Evolutionary conservation across 2,797 vertebrate species (phyloP), one percentile per base, ranked within the genome.

Genomic region (Crax fasciolata): DNA sequence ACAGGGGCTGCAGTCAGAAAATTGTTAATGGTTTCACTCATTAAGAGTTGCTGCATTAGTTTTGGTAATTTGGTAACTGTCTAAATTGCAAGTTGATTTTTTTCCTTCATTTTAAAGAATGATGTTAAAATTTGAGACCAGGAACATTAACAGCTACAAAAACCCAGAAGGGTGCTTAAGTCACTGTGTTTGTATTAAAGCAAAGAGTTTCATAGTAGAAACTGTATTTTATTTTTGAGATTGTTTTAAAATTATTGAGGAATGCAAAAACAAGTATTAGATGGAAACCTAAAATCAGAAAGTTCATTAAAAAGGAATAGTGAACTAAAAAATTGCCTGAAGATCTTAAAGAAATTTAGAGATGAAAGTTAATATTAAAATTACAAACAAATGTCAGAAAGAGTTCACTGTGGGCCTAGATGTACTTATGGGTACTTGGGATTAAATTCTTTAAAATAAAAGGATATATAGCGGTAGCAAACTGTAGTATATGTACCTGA

Each of bases 11-110:
- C 96, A 98, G 93, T 89, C 80, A 97, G 98, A 99, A 99, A 97
- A 98, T 97, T 98, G 98, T 98, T 98, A 99, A 99, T 99, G 98
- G 98, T 98, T 98, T 98, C 97, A 97, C 99, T 99, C 99, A 99
- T 99, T 99, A 99, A 98, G 98, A 98, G 98, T 98, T 98, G 98
- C 98, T 98, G 98, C 94, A 96, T 97, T 96, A 97, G 98, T 99
- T 98, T 98, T 97, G 97, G 97, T 97, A 97, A 98, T 98, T 97
- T 97, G 97, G 97, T 98, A 98, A 98, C 95, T 96, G 95, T 97
- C 96, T 97, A 97, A 98, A 97, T 96, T 94, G 92, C 96, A 96
- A 97, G 98, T 98, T 98, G 98, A 97, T 98, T 98, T 97, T 91
- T 39, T 88, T 39, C 90, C 86, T 97, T 96, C 90, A 85, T 95